Evolutionary conservation across 2,797 vertebrate genomes (phyloP).

Genomic region (Discoglossus pictus): DNA sequence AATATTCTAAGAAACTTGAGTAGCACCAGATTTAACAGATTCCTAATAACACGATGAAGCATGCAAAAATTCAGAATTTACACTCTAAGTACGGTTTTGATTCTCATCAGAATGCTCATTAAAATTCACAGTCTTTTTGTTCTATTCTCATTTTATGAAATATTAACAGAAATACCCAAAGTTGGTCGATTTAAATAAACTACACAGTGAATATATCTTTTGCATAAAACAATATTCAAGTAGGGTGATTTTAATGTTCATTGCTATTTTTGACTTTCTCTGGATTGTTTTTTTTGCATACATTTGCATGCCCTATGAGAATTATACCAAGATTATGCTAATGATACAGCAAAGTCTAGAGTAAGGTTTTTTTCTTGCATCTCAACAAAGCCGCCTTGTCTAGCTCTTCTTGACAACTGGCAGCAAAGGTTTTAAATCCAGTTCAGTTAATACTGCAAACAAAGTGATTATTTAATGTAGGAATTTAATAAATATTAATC

Average conservation of each 20-base stretch:
- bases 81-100: constrained; percentile 38
- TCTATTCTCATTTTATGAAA: constrained; percentile 52
- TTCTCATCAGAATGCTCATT: constrained; percentile 50
- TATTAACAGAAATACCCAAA: constrained; percentile 52
- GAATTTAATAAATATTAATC: constrained; percentile 24
- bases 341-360: constrained; percentile 66
- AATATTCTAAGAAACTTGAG: constrained; percentile 20
- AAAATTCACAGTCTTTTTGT: constrained; percentile 50
- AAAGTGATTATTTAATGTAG: constrained; percentile 36
- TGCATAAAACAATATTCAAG: constrained; percentile 77
- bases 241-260: constrained; percentile 76
- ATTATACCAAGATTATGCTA: constrained; percentile 78
- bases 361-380: constrained; percentile 39
- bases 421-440: constrained; percentile 46
- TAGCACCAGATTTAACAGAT: constrained; percentile 17
- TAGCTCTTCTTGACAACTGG: constrained; percentile 46
- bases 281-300: constrained; percentile 79
- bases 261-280: constrained; percentile 81
- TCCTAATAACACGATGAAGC: constrained; percentile 37
- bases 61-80: constrained; percentile 34
- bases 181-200: constrained; percentile 70
- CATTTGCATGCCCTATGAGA: constrained; percentile 81
- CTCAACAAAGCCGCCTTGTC: constrained; percentile 51
- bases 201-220: constrained; percentile 68
- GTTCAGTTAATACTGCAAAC: constrained; percentile 38